phyloP scores from a whole-genome alignment of 2,113 vertebrate genomes.

The Brienomyrus longianalis region DNA sequence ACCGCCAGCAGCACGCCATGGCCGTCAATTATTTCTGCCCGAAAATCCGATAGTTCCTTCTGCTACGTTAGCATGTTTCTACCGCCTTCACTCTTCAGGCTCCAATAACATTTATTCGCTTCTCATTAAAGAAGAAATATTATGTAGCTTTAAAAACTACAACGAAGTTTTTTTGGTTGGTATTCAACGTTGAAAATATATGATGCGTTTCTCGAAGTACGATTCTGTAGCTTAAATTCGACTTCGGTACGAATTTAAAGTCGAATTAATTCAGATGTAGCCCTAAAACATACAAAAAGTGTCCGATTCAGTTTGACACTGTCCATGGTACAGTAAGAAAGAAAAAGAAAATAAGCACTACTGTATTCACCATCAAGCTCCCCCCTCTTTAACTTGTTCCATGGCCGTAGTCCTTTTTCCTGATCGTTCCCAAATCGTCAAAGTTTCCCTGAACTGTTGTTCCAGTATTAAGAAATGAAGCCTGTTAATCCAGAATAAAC shows the following conservation, averaged over 20 bases:
- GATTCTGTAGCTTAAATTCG: not conserved
- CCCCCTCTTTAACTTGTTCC: not conserved
- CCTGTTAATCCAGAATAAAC: not conserved
- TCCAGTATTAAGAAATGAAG: not conserved
- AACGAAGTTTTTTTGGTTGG: not conserved
- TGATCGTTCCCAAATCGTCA: not conserved
- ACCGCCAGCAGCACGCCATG: conserved; percentile 53
- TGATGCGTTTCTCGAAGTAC: not conserved
- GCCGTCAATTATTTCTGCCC: not conserved
- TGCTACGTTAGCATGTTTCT: not conserved
- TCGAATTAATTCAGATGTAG: not conserved
- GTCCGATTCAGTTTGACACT: not conserved
- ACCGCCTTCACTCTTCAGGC: not conserved
- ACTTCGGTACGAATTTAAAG: not conserved
- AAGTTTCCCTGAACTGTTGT: not conserved
- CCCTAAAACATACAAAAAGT: not conserved
- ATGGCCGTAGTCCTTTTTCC: not conserved
- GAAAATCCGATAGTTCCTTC: not conserved
- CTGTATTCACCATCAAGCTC: not conserved
- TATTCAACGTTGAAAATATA: not conserved
- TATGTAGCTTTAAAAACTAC: not conserved
- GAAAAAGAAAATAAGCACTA: not conserved
- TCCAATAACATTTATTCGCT: not conserved
- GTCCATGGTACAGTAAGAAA: not conserved
- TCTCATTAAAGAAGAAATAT: not conserved